A percentile compares a stretch with the other conserved stretches of the same genome.
phyloP scores from a whole-genome alignment of 2,888 invertebrate genomes.

The Hedya salicella region DNA sequence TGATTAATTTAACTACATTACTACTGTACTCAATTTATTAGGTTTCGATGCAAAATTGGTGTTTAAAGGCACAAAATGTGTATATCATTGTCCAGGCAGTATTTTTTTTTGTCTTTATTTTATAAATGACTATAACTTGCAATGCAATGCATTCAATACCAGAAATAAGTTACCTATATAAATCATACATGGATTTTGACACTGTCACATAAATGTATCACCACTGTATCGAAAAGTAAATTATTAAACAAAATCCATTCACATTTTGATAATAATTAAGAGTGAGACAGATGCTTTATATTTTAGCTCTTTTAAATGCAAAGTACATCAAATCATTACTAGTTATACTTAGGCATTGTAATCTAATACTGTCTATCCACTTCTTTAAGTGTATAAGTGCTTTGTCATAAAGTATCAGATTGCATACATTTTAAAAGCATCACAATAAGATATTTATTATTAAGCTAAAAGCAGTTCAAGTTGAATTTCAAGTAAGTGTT shows the following conservation, averaged over 20 bases:
- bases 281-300: too few relatives aligned
- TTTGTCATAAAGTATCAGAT: conserved; percentile 30
- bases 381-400: conserved; percentile 20
- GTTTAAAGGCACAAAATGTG: too few relatives aligned
- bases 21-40: too few relatives aligned
- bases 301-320: too few relatives aligned
- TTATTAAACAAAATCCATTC: background rate
- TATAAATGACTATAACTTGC: too few relatives aligned
- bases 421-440: conserved; percentile 20
- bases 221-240: background rate
- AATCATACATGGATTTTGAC: too few relatives aligned
- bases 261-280: too few relatives aligned
- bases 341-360: background rate
- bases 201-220: background rate
- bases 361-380: background rate
- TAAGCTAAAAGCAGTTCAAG: background rate
- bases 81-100: too few relatives aligned
- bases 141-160: background rate
- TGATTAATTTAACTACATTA: too few relatives aligned
- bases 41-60: too few relatives aligned
- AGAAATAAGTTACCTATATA: too few relatives aligned
- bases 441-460: conserved; percentile 12
- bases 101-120: too few relatives aligned
- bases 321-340: background rate
- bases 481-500: background rate